Conservation (phyloP, 2,797 vertebrate species). For the Leuciscus waleckii region DNA sequence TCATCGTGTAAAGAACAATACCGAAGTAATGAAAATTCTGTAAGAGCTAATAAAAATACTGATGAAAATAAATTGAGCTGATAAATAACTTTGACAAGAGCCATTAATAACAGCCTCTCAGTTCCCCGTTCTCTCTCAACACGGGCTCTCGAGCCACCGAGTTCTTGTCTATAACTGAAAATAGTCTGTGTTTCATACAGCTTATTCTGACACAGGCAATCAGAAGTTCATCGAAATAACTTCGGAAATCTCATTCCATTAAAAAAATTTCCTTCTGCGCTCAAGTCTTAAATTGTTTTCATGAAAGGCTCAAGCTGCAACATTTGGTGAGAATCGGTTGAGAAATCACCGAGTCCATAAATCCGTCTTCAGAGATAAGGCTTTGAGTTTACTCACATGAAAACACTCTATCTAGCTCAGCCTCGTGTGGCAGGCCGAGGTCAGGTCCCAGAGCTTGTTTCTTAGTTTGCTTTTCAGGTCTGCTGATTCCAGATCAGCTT, state of each 20-base stretch:
- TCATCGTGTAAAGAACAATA: conserved; percentile 54
- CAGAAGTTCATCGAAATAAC: conserved; percentile 23
- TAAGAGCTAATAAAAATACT: conserved; percentile 66
- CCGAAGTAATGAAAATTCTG: conserved; percentile 58
- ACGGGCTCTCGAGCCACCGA: neutral
- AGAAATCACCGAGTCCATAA: conserved; percentile 49
- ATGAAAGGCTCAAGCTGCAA: conserved; percentile 32
- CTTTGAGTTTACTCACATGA: conserved; percentile 60
- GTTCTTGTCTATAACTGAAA: conserved; percentile 2
- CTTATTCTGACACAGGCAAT: conserved; percentile 10
- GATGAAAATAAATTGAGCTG: conserved; percentile 68
- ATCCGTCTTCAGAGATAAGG: conserved; percentile 58
- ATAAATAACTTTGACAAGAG: conserved; percentile 65
- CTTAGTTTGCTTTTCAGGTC: conserved; percentile 74
- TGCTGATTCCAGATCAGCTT: conserved; percentile 73
- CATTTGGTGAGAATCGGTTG: conserved; percentile 32
- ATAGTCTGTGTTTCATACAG: conserved; percentile 10
- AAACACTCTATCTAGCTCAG: conserved; percentile 60
- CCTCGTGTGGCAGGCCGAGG: conserved; percentile 63
- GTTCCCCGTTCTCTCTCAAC: conserved; percentile 2
- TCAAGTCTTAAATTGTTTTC: conserved; percentile 26
- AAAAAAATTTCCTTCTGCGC: conserved; percentile 7
- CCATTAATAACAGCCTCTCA: conserved; percentile 59
- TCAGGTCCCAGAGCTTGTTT: conserved; percentile 66
- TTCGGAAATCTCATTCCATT: conserved; percentile 37